phyloP scores from a whole-genome alignment of 2,113 vertebrate species.

The Halcyon malimbica region DNA sequence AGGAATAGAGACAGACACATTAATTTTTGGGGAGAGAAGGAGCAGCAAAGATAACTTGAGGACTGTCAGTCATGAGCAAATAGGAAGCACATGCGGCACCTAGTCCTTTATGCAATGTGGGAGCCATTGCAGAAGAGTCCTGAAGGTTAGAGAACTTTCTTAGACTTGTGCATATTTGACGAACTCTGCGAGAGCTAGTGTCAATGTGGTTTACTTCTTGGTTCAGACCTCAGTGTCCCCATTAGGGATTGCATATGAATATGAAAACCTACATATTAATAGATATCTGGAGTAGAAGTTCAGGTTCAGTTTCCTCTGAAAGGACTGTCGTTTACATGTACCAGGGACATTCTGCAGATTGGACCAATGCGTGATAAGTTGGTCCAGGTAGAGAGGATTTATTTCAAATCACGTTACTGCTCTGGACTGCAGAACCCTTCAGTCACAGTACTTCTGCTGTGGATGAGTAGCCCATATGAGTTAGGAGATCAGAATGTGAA shows the following conservation, averaged over 20 bases:
- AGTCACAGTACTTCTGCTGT: background rate
- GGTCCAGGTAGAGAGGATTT: background rate
- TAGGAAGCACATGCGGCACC: background rate
- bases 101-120: background rate
- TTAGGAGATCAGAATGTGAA: background rate
- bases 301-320: background rate
- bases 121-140: background rate
- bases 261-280: background rate
- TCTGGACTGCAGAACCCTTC: background rate
- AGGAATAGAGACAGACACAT: background rate
- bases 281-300: background rate
- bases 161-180: background rate
- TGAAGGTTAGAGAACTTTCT: background rate
- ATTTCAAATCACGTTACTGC: background rate
- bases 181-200: background rate
- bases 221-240: background rate
- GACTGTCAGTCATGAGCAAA: background rate
- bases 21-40: background rate
- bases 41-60: background rate
- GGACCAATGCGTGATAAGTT: background rate
- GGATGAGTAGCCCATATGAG: background rate
- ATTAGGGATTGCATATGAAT: background rate
- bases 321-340: background rate
- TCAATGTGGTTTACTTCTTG: background rate
- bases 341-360: background rate